These are phyloP conservation scores for Abscondita cerata DNA, from an alignment of 2,888 invertebrate species.

Conservation along the genomic window DNA sequence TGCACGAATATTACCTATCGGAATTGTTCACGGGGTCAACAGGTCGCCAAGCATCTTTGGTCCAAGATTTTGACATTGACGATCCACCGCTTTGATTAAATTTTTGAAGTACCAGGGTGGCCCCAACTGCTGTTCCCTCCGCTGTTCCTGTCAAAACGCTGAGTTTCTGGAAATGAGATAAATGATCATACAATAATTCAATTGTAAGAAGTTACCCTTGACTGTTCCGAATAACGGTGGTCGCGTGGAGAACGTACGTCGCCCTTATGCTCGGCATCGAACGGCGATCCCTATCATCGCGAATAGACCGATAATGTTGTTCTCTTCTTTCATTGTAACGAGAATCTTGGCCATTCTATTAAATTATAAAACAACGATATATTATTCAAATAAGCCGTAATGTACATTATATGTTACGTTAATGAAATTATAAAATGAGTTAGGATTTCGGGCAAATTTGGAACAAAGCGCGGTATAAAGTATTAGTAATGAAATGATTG, in stretches of 20 bases:
- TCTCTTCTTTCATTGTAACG: conserved; percentile 49
- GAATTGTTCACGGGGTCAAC: conserved; percentile 30
- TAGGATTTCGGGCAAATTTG: too few species aligned
- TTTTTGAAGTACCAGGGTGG: conserved; percentile 34
- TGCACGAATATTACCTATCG: conserved; percentile 23
- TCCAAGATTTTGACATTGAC: conserved; percentile 39
- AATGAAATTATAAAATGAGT: not conserved
- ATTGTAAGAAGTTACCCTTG: too few species aligned
- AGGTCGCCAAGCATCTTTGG: conserved; percentile 41
- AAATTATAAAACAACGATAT: not conserved
- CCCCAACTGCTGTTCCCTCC: conserved; percentile 40
- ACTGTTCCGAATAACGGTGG: conserved; percentile 59
- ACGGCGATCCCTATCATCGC: conserved; percentile 49
- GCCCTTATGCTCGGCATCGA: conserved; percentile 43
- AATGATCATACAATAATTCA: conserved; percentile 7
- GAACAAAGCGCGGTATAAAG: too few species aligned
- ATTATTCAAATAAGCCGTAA: too few species aligned
- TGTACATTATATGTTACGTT: too few species aligned
- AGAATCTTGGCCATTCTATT: conserved; percentile 41
- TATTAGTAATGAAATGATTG: too few species aligned
- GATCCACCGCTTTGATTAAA: conserved; percentile 32
- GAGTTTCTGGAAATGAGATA: conserved; percentile 38
- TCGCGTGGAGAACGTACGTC: conserved; percentile 48
- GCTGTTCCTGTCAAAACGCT: conserved; percentile 46
- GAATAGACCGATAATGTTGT: conserved; percentile 49